Conservation (phyloP, 2,888 invertebrate species). For the Perizoma flavofasciatum region DNA sequence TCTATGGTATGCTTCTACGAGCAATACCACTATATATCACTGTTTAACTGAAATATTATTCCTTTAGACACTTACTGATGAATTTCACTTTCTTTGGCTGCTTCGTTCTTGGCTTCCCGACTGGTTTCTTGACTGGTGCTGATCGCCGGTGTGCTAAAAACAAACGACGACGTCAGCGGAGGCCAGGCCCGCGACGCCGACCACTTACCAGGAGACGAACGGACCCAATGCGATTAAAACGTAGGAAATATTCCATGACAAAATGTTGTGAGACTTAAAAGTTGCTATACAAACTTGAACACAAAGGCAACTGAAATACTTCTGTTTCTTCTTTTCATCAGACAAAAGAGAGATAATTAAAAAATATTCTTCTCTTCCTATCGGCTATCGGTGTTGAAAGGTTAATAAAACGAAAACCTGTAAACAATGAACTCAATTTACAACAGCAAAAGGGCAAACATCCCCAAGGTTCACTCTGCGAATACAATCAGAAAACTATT, state of each 20-base stretch:
- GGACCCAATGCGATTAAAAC: constrained; percentile 22
- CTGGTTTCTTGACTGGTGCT: constrained; percentile 91
- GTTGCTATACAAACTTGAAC: too few relatives aligned
- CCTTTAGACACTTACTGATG: constrained; percentile 90
- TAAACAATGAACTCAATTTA: constrained; percentile 27
- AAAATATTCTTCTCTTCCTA: too few relatives aligned
- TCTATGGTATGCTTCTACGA: not conserved
- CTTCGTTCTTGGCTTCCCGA: constrained; percentile 91
- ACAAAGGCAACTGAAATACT: too few relatives aligned
- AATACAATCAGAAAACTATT: constrained; percentile 70
- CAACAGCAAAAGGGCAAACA: constrained; percentile 52
- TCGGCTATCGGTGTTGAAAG: too few relatives aligned
- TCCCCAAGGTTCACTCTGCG: constrained; percentile 44
- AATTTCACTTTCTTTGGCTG: constrained; percentile 96
- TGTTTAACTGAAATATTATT: not conserved
- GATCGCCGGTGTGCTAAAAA: constrained; percentile 78
- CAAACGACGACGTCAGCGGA: constrained; percentile 50
- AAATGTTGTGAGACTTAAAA: too few relatives aligned
- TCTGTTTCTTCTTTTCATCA: too few relatives aligned
- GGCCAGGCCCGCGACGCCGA: constrained; percentile 39
- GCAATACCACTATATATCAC: constrained; percentile 9
- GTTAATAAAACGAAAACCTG: constrained; percentile 16
- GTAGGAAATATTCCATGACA: constrained; percentile 4
- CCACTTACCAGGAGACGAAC: constrained; percentile 48
- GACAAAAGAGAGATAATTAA: too few relatives aligned